These are phyloP conservation scores for Drosophila pandora DNA, from an alignment of 1,140 invertebrate species.

Conservation along the genomic window DNA sequence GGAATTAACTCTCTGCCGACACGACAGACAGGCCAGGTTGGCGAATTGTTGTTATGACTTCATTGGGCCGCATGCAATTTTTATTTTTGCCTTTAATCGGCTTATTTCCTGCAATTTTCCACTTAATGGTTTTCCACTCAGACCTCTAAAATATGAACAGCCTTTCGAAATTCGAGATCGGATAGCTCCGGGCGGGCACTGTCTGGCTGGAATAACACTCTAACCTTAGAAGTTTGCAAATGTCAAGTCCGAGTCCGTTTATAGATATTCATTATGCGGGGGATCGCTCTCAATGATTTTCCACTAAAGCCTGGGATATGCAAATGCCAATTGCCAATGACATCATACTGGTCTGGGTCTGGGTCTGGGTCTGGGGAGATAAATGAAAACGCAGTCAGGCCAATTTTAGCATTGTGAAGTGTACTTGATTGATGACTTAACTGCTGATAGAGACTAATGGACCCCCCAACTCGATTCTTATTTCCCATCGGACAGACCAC, in stretches of 20 bases:
- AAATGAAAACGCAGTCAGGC: conserved; percentile 40
- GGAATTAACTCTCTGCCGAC: conserved; percentile 29
- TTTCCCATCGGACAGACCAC: conserved; percentile 87
- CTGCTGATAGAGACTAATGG: conserved; percentile 30
- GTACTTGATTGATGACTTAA: conserved; percentile 51
- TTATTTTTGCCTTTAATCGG: conserved; percentile 29
- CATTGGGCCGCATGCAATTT: conserved; percentile 57
- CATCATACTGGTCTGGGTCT: conserved; percentile 44
- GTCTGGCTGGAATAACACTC: neutral
- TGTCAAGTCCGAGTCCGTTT: conserved; percentile 63
- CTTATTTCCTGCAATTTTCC: conserved; percentile 60
- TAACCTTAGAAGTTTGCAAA: conserved; percentile 27
- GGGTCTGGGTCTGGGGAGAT: conserved; percentile 7
- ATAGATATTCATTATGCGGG: conserved; percentile 39
- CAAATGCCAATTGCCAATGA: conserved; percentile 64
- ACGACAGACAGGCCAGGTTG: conserved; percentile 32
- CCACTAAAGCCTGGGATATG: conserved; percentile 61
- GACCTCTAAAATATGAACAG: conserved; percentile 18
- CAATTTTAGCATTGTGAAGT: conserved; percentile 36
- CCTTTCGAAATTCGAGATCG: conserved; percentile 26
- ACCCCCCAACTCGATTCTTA: conserved; percentile 13
- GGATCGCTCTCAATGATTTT: conserved; percentile 67
- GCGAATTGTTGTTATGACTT: conserved; percentile 59
- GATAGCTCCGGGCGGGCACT: too few relatives aligned
- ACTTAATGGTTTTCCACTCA: conserved; percentile 47